Evolutionary conservation across 2,113 vertebrate species (phyloP).

Genomic region (Gymnarchus niloticus): DNA sequence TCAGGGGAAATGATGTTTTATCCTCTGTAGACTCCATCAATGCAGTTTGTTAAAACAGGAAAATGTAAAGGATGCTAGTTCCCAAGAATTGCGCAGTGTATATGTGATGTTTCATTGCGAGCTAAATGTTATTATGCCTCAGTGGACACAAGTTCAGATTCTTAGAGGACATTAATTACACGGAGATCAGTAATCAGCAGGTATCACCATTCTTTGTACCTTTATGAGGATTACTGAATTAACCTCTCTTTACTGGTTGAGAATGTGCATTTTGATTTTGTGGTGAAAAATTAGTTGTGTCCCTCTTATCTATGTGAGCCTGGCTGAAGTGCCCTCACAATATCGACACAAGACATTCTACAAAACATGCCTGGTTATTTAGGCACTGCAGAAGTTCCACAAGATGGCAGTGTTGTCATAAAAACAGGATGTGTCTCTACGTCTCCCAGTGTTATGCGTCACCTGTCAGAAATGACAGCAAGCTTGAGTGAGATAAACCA

Average conservation of each 20-base stretch:
- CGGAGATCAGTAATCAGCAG: not conserved
- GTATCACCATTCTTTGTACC: not conserved
- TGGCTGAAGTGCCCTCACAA: not conserved
- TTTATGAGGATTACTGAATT: not conserved
- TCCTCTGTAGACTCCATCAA: not conserved
- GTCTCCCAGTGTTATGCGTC: not conserved
- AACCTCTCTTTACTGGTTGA: not conserved
- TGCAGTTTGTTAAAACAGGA: not conserved
- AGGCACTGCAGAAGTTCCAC: constrained; percentile 37
- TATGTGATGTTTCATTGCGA: constrained; percentile 44
- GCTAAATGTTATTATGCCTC: constrained; percentile 29
- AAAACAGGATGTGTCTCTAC: not conserved
- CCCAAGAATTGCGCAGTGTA: not conserved
- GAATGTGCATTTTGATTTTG: too few relatives aligned
- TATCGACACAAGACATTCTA: too few relatives aligned
- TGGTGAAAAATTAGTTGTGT: too few relatives aligned
- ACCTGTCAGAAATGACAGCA: not conserved
- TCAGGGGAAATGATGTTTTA: not conserved
- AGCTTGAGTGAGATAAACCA: not conserved
- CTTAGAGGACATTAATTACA: not conserved
- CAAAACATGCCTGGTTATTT: not conserved
- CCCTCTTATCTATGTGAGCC: not conserved
- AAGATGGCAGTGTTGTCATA: constrained; percentile 62
- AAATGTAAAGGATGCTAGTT: not conserved
- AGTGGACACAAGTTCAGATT: not conserved